phyloP scores from a whole-genome alignment of 2,888 invertebrate genomes.

The Stegana nigrithorax region DNA sequence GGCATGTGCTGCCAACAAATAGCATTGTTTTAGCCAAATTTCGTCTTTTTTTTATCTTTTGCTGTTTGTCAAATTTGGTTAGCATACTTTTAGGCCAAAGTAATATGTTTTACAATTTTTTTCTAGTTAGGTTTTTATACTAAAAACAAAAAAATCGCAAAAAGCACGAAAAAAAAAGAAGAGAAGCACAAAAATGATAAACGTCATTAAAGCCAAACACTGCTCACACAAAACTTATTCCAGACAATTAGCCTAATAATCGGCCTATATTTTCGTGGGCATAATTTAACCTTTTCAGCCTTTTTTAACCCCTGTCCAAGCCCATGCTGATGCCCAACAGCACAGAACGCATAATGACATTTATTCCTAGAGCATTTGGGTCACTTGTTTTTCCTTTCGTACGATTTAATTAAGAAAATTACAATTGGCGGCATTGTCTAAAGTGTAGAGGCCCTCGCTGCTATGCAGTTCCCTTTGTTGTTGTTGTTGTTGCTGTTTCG shows the following conservation, averaged over 20 bases:
- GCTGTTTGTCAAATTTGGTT: too few species aligned
- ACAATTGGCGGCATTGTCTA: slow-evolving; percentile 1
- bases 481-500: too few species aligned
- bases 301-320: not conserved
- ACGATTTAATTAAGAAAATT: slow-evolving; percentile 9
- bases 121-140: too few species aligned
- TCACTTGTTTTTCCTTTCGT: not conserved
- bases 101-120: too few species aligned
- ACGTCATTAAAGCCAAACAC: slow-evolving; percentile 52
- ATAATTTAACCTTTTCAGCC: not conserved
- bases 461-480: too few species aligned
- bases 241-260: slow-evolving; percentile 59
- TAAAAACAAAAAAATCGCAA: too few species aligned
- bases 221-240: slow-evolving; percentile 27
- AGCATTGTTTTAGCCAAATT: not conserved
- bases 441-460: too few species aligned
- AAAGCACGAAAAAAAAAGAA: too few species aligned
- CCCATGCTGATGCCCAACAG: too few species aligned
- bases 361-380: not conserved
- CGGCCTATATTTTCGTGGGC: slow-evolving; percentile 25
- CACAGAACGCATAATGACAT: too few species aligned
- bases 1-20: not conserved
- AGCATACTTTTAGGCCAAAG: slow-evolving; percentile 20
- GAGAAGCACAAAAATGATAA: too few species aligned
- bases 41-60: not conserved